Conservation (phyloP, 1,140 invertebrate genomes). For the Fopius arisanus region DNA sequence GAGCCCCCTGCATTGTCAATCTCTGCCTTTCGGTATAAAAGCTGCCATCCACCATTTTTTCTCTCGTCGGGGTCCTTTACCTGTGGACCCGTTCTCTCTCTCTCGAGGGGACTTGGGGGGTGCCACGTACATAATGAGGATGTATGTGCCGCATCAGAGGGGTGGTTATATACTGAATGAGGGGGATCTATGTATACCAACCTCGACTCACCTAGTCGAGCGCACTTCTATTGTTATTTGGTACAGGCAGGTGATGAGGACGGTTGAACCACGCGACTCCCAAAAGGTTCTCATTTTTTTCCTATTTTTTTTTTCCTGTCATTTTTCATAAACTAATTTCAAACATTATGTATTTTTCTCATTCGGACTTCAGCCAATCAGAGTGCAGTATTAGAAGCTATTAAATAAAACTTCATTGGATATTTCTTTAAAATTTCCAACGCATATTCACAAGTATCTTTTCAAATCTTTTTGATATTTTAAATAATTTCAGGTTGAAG, state of each 20-base stretch:
- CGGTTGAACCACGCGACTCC: slow-evolving; percentile 63
- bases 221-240: slow-evolving; percentile 51
- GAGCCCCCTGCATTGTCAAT: slow-evolving; percentile 66
- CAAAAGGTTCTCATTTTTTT: slow-evolving; percentile 52
- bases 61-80: slow-evolving; percentile 17
- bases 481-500: no score
- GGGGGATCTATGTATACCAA: slow-evolving; percentile 22
- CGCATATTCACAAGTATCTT: no score
- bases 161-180: slow-evolving; percentile 35
- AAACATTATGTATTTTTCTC: no score
- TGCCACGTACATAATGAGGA: slow-evolving; percentile 49
- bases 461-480: no score
- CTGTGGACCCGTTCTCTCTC: background rate
- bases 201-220: slow-evolving; percentile 51
- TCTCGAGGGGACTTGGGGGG: slow-evolving; percentile 26
- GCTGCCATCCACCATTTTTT: slow-evolving; percentile 25
- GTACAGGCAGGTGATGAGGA: slow-evolving; percentile 64
- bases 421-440: no score
- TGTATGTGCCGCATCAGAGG: slow-evolving; percentile 49
- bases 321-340: background rate
- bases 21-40: slow-evolving; percentile 45
- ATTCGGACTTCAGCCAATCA: no score
- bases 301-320: background rate
- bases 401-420: no score
- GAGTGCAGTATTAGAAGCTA: no score